Evolutionary conservation across 35 echinoderm and acorn worm genomes (phyloP), one percentile per base, ranked within the genome.

Genomic region (Apostichopus californicus): DNA sequence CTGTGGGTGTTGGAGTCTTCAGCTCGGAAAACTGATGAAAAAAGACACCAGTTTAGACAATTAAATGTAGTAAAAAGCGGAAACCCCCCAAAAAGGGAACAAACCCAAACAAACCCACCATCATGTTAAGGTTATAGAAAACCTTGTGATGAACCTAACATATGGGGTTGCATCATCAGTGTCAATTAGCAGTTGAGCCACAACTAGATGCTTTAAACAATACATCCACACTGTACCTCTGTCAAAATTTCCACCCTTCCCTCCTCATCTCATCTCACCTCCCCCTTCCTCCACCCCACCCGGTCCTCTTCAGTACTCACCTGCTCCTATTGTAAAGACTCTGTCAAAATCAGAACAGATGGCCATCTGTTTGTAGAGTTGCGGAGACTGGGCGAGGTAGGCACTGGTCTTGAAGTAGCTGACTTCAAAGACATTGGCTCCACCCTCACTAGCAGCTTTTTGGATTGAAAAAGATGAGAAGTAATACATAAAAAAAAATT

Each of bases 321-420:
- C 94, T 89, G 86, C 90, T 83, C 97, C 97, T 18, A 98, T 94
- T 5, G 97, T 98, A 73, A 94, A 98, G 14, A 98, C 97, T 58
- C 92, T 73, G 81, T 96, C 93, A 93, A 98, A 98, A 75, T 98
- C 97, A 56, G 94, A 89, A 8, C 93, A 86, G 23, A 98, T 98
- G 3, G 94, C 97, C 97, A 98, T 98, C 93, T 98, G 97, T 73
- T 98, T 98, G 91, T 98, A 98, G 26, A 98, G 94, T 78, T 98
- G 97, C n/a, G 97, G 97, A 34, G 94, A 96, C 79, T 98, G 97
- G 53, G 97, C 97, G 26, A 98, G 97, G 70, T 80, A 98, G 68
- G 97, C 97, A 81, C 87, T 98, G 21, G 92, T 96, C 80, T 98
- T 98, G 78, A 98, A 98, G 79, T 98, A 98, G 5, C 80, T 94